phyloP scores from a whole-genome alignment of 2,113 vertebrate species.

The Butorides virescens region DNA sequence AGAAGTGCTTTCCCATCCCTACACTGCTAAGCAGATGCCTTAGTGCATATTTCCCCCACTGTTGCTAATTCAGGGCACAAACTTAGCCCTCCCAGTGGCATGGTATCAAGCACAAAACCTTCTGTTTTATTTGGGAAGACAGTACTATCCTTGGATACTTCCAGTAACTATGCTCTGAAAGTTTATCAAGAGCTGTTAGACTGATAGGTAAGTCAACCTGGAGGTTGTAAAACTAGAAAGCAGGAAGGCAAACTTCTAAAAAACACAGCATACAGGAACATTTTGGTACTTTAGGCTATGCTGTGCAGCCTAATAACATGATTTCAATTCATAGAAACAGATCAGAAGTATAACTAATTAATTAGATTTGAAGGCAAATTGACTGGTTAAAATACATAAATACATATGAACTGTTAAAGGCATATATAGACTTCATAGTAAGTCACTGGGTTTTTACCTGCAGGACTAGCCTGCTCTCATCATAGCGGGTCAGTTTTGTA shows the following conservation, averaged over 20 bases:
- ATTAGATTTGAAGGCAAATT: not conserved
- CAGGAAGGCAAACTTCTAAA: not conserved
- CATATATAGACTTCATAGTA: not conserved
- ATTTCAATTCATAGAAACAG: not conserved
- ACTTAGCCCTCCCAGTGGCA: not conserved
- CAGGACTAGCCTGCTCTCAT: constrained; percentile 64
- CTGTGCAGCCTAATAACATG: not conserved
- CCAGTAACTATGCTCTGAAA: not conserved
- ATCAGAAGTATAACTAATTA: not conserved
- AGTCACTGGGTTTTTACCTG: constrained; percentile 42
- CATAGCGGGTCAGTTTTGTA: constrained; percentile 58
- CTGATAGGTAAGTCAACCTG: not conserved
- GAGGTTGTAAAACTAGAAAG: not conserved
- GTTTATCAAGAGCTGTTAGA: not conserved
- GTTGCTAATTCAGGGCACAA: not conserved
- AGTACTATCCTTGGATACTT: not conserved
- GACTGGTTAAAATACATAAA: not conserved
- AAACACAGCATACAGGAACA: not conserved
- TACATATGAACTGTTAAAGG: not conserved
- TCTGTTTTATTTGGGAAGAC: not conserved
- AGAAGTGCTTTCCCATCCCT: not conserved
- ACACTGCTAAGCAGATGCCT: not conserved
- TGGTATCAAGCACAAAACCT: not conserved
- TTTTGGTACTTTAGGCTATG: not conserved
- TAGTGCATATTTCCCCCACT: not conserved